Percentiles rank a stretch among this genome's conserved stretches.
Evolutionary conservation across 2,113 vertebrate species (phyloP).

Genomic region (Pedetes capensis): DNA sequence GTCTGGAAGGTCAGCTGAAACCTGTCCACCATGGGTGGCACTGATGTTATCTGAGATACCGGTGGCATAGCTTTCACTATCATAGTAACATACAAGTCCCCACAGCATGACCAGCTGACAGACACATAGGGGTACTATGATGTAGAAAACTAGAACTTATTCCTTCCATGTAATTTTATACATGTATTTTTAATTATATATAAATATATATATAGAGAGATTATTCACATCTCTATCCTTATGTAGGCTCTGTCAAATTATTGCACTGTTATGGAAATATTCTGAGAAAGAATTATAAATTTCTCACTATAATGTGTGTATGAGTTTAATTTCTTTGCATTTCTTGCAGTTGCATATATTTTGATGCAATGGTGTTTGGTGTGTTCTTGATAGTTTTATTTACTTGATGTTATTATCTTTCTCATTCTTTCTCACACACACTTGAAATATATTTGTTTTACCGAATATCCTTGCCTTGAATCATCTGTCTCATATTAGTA

Average conservation of each 20-base stretch:
- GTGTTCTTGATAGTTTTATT: neutral
- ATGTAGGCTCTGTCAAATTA: neutral
- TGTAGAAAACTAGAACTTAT: neutral
- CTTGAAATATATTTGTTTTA: neutral
- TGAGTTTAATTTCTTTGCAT: neutral
- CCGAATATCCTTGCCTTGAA: neutral
- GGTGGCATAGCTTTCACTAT: too few species aligned
- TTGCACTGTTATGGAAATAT: slow-evolving; percentile 13
- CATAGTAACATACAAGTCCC: too few species aligned
- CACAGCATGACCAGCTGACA: too few species aligned
- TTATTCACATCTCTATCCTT: neutral
- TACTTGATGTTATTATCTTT: neutral
- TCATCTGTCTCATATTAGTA: neutral
- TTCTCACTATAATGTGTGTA: neutral
- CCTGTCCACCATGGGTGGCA: too few species aligned
- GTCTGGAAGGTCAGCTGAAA: too few species aligned
- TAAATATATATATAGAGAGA: neutral
- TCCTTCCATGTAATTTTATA: neutral
- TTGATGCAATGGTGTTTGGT: neutral
- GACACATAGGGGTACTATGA: too few species aligned
- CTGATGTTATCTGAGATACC: too few species aligned
- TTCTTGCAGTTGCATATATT: neutral
- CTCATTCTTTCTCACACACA: neutral
- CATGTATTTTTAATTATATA: neutral
- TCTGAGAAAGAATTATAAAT: neutral